Evolutionary conservation across 2,797 vertebrate genomes (phyloP).

Genomic region (Nyctalus aviator): DNA sequence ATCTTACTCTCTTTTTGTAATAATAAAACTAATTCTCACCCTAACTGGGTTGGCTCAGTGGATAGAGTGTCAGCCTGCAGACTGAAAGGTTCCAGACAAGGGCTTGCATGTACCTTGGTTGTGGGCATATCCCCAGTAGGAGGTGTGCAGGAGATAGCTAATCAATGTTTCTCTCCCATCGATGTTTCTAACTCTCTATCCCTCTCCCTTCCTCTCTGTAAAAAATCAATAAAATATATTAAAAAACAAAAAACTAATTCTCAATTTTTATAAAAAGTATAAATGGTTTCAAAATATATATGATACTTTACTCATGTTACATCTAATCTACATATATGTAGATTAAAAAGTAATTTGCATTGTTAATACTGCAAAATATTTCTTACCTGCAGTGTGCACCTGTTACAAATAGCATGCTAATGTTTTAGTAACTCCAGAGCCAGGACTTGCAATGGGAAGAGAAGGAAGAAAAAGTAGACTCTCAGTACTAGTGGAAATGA

Average conservation of each 20-base stretch:
- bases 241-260: not conserved
- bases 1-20: not conserved
- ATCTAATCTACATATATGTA: not conserved
- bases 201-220: too few relatives aligned
- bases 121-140: too few relatives aligned
- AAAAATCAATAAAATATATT: too few relatives aligned
- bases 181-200: too few relatives aligned
- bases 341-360: constrained; percentile 37
- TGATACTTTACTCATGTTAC: not conserved
- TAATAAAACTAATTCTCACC: not conserved
- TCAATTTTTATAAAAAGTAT: not conserved
- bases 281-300: constrained; percentile 12
- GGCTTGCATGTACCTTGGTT: too few relatives aligned
- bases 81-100: too few relatives aligned
- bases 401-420: not conserved
- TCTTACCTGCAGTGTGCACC: not conserved
- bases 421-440: not conserved
- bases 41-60: too few relatives aligned
- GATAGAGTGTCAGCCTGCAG: too few relatives aligned
- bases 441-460: not conserved
- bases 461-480: not conserved
- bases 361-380: constrained; percentile 51
- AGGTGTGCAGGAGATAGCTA: too few relatives aligned
- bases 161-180: too few relatives aligned
- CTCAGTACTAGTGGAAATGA: not conserved